Evolutionary conservation across 2,113 vertebrate genomes (phyloP), one percentile per base, ranked within the genome.

Genomic region (Seriola dumerili): DNA sequence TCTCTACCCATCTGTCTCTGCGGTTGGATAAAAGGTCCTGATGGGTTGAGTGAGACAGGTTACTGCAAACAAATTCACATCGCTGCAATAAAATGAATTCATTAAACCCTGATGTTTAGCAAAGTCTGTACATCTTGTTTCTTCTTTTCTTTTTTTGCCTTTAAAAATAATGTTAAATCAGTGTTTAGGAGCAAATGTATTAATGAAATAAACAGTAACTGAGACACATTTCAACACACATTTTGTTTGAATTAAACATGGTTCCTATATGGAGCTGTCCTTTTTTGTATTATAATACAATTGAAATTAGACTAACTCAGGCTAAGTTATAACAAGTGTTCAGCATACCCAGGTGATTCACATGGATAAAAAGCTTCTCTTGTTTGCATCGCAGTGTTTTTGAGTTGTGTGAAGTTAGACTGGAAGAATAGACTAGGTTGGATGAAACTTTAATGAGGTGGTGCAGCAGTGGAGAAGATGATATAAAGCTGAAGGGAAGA

Each of bases 391-490:
- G 23, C 36, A 72, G 66, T 59, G 34, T 81, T 72, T 86, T 68
- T 42, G 73, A 57, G 21, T 72, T 85, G 76, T 69, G 58, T 86
- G 74, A 81, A 81, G 76, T 74, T 72, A 23, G 57, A 59, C 16
- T 42, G 29, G 57, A 64, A 52, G 55, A 85, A 72, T 7, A 87
- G 77, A 82, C 23, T 12, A 25, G 77, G 67, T 76, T 25, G 16
- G 61, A 86, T 89, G 71, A 79, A 89, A 83, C 58, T 86, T 86
- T 85, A 85, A 92, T 89, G 86, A 89, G 76, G 72, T 23, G 52
- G 12, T 74, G 61, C 66, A 70, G 61, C 25, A 44, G 80, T 46
- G 14, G 34, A 25, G 59, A 50, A 19, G 44, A 69, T 11, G 64
- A 70, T 65, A 59, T 54, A 52, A 40, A 80, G 58, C 8, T 4